phyloP scores from a whole-genome alignment of 2,888 invertebrate genomes.

The Nycteola revayana region DNA sequence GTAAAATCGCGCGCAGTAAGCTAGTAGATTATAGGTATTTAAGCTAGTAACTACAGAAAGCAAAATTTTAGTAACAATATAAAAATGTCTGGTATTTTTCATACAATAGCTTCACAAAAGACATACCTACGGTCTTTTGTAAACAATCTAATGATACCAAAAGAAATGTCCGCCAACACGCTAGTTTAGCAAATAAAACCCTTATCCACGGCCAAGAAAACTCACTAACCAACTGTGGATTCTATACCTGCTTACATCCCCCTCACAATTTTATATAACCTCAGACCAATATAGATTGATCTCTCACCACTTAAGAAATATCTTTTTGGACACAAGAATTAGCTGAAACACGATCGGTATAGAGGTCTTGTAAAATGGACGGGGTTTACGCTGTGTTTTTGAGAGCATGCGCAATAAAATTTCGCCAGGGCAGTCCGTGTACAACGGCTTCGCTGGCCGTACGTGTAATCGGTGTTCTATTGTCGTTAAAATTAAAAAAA shows the following conservation, averaged over 20 bases:
- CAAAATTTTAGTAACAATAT: no score
- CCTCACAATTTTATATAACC: slow-evolving; percentile 37
- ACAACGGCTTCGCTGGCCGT: slow-evolving; percentile 40
- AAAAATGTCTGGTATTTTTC: no score
- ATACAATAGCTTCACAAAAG: no score
- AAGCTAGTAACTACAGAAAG: no score
- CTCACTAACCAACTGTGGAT: slow-evolving; percentile 72
- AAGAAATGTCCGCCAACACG: slow-evolving; percentile 2
- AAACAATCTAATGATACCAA: slow-evolving; percentile 1
- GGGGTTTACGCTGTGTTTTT: slow-evolving; percentile 41
- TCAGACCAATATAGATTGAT: slow-evolving; percentile 37
- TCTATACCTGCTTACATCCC: slow-evolving; percentile 42
- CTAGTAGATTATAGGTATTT: no score
- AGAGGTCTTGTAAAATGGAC: slow-evolving; percentile 43
- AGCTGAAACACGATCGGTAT: slow-evolving; percentile 18
- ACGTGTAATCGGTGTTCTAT: slow-evolving; percentile 40
- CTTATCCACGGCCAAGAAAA: slow-evolving; percentile 21
- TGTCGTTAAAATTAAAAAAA: slow-evolving; percentile 11
- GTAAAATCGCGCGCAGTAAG: no score
- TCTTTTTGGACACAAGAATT: slow-evolving; percentile 13
- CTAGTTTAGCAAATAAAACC: slow-evolving; percentile 13
- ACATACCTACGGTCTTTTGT: no score
- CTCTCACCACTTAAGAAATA: slow-evolving; percentile 15
- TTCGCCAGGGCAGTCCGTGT: slow-evolving; percentile 45
- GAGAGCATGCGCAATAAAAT: slow-evolving; percentile 59